Evolutionary conservation across 2,888 invertebrate genomes (phyloP), one percentile per base, ranked within the genome.

Genomic region (Acrobasis consociella): DNA sequence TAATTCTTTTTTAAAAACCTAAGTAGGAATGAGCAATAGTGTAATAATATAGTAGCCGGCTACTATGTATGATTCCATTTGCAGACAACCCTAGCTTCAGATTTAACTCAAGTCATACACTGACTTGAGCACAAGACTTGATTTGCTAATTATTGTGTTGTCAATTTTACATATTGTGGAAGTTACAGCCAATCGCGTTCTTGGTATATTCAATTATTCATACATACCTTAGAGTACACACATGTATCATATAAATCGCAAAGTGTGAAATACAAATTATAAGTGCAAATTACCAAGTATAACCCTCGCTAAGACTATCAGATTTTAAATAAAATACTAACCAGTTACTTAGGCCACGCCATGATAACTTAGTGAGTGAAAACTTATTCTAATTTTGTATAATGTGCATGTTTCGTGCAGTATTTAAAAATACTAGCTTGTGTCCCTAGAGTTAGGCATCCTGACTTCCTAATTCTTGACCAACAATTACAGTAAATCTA

Each of bases 401-500:
- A 52, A 52, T 9, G 50, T 46, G 64, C 46, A 49, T 60, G 38
- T 59, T 60, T 2, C 49, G 64, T 67, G 67, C 67, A 64, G 42
- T 59, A 61, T 15, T 46, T 59, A 50, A 46, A 58, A 51, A 61
- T 65, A 77, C 71, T 71, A 69, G 72, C 74, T 68, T 71, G 64
- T 66, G 68, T 72, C 70, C 64, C 69, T 75, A 79, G 68, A 76
- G 69, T 71, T 72, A 73, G 72, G 67, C 66, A 66, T 72, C 64
- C 62, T 62, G 67, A 64, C 62, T 67, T 67, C 69, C 62, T 64
- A 67, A 50, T 58, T 64, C 63, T 65, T 75, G 72, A 71, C 69
- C 67, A 65, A 69, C 64, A 72, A 65, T 72, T 68, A 69, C 67
- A 72, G 71, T 80, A 78, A 72, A 72, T 76, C 85, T 89, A 91